Conservation (phyloP, 2,888 invertebrate genomes). For the Stenotaenia linearis region DNA sequence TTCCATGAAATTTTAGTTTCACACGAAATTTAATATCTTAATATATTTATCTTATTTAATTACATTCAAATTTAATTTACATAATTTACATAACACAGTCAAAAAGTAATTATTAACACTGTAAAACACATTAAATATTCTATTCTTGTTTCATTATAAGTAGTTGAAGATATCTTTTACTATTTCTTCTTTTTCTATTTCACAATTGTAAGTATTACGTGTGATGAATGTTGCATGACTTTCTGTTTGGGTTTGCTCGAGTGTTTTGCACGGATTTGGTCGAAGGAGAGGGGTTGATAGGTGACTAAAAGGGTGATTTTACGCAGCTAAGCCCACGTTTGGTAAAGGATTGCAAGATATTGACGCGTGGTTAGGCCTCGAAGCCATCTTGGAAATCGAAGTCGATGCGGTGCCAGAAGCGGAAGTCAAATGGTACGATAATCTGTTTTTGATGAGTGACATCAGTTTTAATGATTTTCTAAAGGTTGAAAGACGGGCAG, state of each 20-base stretch:
- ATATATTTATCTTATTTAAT: too few relatives aligned
- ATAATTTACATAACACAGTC: neutral
- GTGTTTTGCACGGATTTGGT: neutral
- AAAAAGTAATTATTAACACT: neutral
- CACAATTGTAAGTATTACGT: neutral
- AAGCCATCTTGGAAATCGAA: conserved; percentile 69
- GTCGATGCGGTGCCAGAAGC: conserved; percentile 65
- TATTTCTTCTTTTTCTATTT: neutral
- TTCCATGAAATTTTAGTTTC: too few relatives aligned
- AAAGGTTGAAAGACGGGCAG: conserved; percentile 39
- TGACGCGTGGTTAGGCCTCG: conserved; percentile 56
- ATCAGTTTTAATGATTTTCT: neutral
- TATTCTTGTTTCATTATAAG: neutral
- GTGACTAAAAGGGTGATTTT: neutral
- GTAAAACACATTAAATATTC: neutral
- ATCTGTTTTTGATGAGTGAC: neutral
- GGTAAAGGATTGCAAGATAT: conserved; percentile 29
- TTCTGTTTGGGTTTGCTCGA: neutral
- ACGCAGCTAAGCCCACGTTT: conserved; percentile 35
- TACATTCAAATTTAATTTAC: too few relatives aligned
- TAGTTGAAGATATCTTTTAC: neutral
- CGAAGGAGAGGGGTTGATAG: neutral
- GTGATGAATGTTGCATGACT: neutral
- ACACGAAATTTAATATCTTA: too few relatives aligned
- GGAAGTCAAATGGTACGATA: conserved; percentile 43